phyloP scores from a whole-genome alignment of 2,888 invertebrate genomes.

The Thalpophila matura region DNA sequence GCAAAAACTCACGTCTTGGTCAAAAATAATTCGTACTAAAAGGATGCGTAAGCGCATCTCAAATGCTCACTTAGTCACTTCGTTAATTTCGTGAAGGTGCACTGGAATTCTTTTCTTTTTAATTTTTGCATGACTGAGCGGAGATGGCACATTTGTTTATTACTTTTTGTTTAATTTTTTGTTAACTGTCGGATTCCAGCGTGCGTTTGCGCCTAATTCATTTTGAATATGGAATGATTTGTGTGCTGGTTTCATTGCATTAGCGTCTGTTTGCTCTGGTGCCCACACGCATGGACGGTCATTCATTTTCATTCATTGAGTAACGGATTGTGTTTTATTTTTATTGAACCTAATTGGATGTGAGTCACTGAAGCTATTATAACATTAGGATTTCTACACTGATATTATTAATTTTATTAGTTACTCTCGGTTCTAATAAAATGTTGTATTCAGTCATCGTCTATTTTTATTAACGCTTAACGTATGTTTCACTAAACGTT shows the following conservation, averaged over 20 bases:
- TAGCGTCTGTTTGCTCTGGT: conserved; percentile 67
- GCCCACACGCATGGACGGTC: conserved; percentile 64
- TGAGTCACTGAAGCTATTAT: conserved; percentile 48
- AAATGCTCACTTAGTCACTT: conserved; percentile 78
- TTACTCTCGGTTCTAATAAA: background rate
- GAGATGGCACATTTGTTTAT: conserved; percentile 49
- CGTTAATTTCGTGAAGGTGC: conserved; percentile 75
- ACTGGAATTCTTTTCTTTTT: conserved; percentile 58
- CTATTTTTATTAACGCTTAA: background rate
- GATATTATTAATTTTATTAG: background rate
- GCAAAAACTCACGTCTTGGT: conserved; percentile 58
- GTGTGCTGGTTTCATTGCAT: conserved; percentile 71
- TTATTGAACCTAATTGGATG: conserved; percentile 66
- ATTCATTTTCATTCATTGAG: conserved; percentile 73
- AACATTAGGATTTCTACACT: conserved; percentile 24
- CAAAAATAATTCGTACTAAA: conserved; percentile 69
- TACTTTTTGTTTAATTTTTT: conserved; percentile 34
- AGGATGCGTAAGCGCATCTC: conserved; percentile 71
- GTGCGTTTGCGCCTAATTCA: conserved; percentile 73
- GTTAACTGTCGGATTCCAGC: conserved; percentile 55
- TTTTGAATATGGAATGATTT: conserved; percentile 77
- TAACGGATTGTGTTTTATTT: conserved; percentile 65
- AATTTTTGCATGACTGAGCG: conserved; percentile 43
- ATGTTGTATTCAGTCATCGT: background rate
- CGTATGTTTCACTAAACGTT: background rate